Evolutionary conservation across 2,888 invertebrate genomes (phyloP).

Genomic region (Octodonta nipae): DNA sequence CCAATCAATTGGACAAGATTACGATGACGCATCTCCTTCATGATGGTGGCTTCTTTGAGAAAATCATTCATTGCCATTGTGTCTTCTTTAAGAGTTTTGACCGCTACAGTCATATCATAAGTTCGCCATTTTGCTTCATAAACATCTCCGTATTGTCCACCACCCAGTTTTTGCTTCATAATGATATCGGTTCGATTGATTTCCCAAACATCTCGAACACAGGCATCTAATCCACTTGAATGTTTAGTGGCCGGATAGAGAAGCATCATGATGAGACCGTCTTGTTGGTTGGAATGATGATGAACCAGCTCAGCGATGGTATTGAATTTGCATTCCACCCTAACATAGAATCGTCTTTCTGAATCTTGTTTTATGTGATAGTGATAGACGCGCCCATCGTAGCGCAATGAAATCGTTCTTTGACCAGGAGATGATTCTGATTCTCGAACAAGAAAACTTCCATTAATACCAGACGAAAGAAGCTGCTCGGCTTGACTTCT

Average conservation of each 20-base stretch:
- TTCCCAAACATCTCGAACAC: constrained; percentile 90
- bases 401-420: constrained; percentile 52
- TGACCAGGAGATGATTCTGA: constrained; percentile 95
- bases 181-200: constrained; percentile 95
- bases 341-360: constrained; percentile 94
- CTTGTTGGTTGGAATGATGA: constrained; percentile 91
- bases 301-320: constrained; percentile 95
- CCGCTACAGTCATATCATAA: constrained; percentile 92
- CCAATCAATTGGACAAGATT: constrained; percentile 96
- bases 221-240: constrained; percentile 90
- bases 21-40: constrained; percentile 99
- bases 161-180: constrained; percentile 94
- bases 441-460: constrained; percentile 94
- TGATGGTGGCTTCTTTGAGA: constrained; percentile 95
- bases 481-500: constrained; percentile 96
- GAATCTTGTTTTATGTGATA: constrained; percentile 85
- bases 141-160: constrained; percentile 88
- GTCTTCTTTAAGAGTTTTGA: constrained; percentile 97
- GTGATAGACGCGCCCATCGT: constrained; percentile 94
- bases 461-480: constrained; percentile 95
- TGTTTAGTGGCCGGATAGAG: constrained; percentile 96
- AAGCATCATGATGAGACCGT: constrained; percentile 92
- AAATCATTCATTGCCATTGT: constrained; percentile 99
- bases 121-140: constrained; percentile 95
- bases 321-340: constrained; percentile 92